Conservation (phyloP, 2,113 vertebrate species). For the Limnothrissa miodon region DNA sequence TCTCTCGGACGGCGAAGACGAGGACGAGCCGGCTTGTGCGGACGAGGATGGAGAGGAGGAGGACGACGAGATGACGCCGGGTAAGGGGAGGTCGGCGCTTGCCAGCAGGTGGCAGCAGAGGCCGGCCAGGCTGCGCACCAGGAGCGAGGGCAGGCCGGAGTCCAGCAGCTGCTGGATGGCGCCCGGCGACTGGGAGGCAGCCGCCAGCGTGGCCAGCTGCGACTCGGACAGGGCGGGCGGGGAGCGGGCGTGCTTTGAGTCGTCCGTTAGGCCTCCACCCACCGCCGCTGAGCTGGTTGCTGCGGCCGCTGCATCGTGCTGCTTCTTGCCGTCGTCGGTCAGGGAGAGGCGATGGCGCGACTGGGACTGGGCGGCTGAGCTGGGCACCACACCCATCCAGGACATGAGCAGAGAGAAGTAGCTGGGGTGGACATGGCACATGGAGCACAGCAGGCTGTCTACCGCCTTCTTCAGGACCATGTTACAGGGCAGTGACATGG, state of each 20-base stretch:
- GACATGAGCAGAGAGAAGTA: constrained; percentile 98
- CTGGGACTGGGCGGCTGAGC: constrained; percentile 74
- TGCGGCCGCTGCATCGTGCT: constrained; percentile 72
- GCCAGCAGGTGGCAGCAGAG: constrained; percentile 88
- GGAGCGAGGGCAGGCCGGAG: constrained; percentile 89
- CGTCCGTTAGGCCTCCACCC: constrained; percentile 79
- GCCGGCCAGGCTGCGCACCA: constrained; percentile 89
- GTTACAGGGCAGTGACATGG: constrained; percentile 94
- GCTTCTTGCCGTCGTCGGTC: constrained; percentile 97
- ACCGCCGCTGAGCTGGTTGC: constrained; percentile 55
- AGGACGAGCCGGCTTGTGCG: constrained; percentile 50
- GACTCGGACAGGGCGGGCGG: constrained; percentile 86
- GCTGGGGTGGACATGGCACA: constrained; percentile 96
- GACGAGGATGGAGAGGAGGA: constrained; percentile 72
- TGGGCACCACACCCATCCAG: constrained; percentile 92
- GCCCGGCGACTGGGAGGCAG: constrained; percentile 92
- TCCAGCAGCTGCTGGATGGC: constrained; percentile 94
- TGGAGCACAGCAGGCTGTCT: constrained; percentile 95
- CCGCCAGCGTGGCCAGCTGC: constrained; percentile 90
- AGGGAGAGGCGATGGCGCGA: constrained; percentile 89
- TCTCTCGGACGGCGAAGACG: constrained; percentile 56
- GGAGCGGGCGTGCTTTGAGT: constrained; percentile 90
- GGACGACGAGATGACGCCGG: constrained; percentile 68
- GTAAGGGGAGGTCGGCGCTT: constrained; percentile 79
- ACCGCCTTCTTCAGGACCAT: constrained; percentile 98